Conservation (phyloP, 2,113 vertebrate genomes). For the Otis tarda region DNA sequence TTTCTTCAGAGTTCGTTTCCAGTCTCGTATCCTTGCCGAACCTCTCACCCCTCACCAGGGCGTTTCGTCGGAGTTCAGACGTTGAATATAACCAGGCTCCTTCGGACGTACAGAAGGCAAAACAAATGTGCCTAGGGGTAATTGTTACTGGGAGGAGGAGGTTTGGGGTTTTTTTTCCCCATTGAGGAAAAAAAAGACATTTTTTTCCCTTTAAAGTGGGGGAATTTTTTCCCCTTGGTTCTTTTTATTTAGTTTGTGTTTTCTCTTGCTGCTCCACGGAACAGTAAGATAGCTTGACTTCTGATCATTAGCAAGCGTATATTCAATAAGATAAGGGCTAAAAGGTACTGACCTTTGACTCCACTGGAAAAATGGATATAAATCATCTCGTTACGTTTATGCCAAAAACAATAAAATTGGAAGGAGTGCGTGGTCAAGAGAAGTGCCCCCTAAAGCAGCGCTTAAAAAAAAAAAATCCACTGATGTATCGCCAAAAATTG, state of each 20-base stretch:
- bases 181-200: not conserved
- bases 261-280: not conserved
- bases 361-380: not conserved
- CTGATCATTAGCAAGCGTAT: not conserved
- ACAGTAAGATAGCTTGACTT: not conserved
- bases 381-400: constrained; percentile 30
- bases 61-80: not conserved
- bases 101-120: not conserved
- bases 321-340: not conserved
- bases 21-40: not conserved
- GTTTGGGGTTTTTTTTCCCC: too few relatives aligned
- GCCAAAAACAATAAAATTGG: constrained; percentile 10
- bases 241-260: not conserved
- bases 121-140: not conserved
- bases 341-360: constrained; percentile 42
- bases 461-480: not conserved
- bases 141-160: too few relatives aligned
- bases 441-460: not conserved
- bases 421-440: not conserved
- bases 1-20: not conserved
- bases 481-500: not conserved
- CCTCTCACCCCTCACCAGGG: not conserved
- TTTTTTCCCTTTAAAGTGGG: not conserved
- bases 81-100: not conserved
- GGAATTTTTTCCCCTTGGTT: not conserved